These are phyloP conservation scores for Scaptomyza flava DNA, from an alignment of 2,888 invertebrate genomes.

Conservation along the genomic window DNA sequence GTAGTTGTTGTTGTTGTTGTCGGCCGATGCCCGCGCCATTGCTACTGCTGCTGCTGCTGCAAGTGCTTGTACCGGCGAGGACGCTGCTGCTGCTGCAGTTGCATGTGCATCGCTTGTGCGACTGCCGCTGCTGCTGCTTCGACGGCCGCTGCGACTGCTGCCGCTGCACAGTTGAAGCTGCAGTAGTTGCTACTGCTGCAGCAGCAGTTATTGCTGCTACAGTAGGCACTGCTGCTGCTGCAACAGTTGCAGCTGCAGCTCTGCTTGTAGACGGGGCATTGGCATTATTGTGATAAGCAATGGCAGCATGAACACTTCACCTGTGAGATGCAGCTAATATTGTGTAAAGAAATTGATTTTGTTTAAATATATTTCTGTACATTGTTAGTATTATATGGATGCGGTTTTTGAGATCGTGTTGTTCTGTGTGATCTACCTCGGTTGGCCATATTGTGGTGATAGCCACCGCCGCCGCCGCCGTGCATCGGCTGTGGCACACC, in stretches of 20 bases:
- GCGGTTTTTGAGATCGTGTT: slow-evolving; percentile 84
- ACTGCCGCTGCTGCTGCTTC: slow-evolving; percentile 3
- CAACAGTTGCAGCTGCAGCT: slow-evolving; percentile 16
- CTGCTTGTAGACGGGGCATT: slow-evolving; percentile 45
- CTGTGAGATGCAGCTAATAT: slow-evolving; percentile 76
- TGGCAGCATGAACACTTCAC: slow-evolving; percentile 77
- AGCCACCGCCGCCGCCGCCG: slow-evolving; percentile 52
- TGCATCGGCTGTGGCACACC: slow-evolving; percentile 57
- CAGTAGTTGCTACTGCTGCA: slow-evolving; percentile 21
- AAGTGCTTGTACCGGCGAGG: slow-evolving; percentile 16
- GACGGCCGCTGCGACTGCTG: slow-evolving; percentile 17
- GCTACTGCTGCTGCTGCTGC: slow-evolving; percentile 21
- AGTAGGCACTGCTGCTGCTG: slow-evolving; percentile 19
- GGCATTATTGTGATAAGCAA: slow-evolving; percentile 65
- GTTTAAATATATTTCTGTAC: slow-evolving; percentile 83
- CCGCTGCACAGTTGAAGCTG: slow-evolving; percentile 11
- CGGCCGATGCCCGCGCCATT: slow-evolving; percentile 21
- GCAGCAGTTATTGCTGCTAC: slow-evolving; percentile 10
- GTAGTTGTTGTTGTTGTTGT: slow-evolving; percentile 31
- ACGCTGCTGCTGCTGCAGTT: slow-evolving; percentile 34
- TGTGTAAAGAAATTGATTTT: slow-evolving; percentile 77
- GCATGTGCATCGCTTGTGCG: slow-evolving; percentile 16
- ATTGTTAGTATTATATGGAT: slow-evolving; percentile 84
- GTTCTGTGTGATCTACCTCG: slow-evolving; percentile 84
- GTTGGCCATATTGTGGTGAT: slow-evolving; percentile 83